Evolutionary conservation across 1,140 invertebrate species (phyloP).

Genomic region (Grapholita molesta): DNA sequence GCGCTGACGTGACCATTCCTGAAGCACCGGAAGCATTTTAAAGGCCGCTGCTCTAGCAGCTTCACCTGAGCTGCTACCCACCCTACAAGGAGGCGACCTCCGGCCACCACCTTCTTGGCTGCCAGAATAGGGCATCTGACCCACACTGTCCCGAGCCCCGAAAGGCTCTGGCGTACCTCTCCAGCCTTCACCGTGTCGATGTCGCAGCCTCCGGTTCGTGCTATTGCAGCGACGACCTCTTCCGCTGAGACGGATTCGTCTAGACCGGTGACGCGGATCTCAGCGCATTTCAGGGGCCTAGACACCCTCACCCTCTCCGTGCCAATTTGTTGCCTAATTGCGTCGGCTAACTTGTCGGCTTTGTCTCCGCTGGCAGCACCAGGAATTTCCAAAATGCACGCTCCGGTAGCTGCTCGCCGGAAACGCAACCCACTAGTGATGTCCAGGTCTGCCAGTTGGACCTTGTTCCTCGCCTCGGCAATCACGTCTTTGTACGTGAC

Average conservation of each 20-base stretch:
- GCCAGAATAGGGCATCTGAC: conserved; percentile 19
- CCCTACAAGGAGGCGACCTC: conserved; percentile 1
- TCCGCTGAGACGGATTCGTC: conserved; percentile 24
- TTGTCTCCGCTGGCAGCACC: conserved; percentile 18
- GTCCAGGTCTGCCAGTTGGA: conserved; percentile 20
- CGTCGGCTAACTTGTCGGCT: conserved; percentile 17
- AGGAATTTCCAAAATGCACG: conserved; percentile 12
- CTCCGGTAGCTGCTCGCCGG: conserved; percentile 19
- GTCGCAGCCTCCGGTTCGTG: conserved; percentile 21
- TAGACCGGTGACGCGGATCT: conserved; percentile 24
- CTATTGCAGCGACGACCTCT: conserved; percentile 26
- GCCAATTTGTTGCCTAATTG: neutral
- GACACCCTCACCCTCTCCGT: conserved; percentile 18
- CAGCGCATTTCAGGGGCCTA: conserved; percentile 22
- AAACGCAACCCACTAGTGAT: neutral
- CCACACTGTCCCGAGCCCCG: conserved; percentile 17
- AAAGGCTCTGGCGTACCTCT: conserved; percentile 11
- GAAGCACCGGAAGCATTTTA: conserved; percentile 28
- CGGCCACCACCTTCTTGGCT: neutral
- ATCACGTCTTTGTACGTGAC: conserved; percentile 22
- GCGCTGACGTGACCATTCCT: neutral
- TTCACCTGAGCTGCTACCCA: conserved; percentile 7
- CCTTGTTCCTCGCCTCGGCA: conserved; percentile 18
- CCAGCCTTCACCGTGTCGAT: conserved; percentile 22
- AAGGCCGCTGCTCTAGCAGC: conserved; percentile 19